A percentile compares a stretch with the other conserved stretches of the same genome.
Evolutionary conservation across 2,888 invertebrate genomes (phyloP).

Genomic region (Odontomyia ornata): DNA sequence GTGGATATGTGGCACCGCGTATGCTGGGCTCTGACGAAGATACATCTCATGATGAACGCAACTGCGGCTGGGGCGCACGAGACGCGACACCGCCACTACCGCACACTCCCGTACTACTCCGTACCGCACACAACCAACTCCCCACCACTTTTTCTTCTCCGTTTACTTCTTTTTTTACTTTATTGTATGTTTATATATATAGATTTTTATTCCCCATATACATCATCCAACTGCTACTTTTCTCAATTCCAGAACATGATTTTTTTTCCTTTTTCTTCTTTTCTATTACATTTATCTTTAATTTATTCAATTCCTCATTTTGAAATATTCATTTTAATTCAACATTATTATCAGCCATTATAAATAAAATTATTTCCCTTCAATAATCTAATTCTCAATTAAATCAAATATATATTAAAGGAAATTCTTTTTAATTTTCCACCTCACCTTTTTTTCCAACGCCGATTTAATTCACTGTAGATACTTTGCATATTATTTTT

Average conservation of each 20-base stretch:
- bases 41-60: background rate
- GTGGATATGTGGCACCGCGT: background rate
- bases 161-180: conserved; percentile 26
- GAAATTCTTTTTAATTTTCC: conserved; percentile 49
- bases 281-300: background rate
- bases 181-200: conserved; percentile 22
- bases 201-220: background rate
- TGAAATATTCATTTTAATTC: conserved; percentile 7
- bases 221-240: conserved; percentile 8
- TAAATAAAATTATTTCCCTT: background rate
- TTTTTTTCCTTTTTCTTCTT: background rate
- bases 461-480: conserved; percentile 41
- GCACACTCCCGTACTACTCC: conserved; percentile 28
- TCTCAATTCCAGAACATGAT: conserved; percentile 29
- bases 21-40: background rate
- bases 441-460: conserved; percentile 49
- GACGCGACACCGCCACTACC: conserved; percentile 16
- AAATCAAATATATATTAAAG: conserved; percentile 54
- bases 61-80: background rate
- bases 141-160: conserved; percentile 13
- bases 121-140: conserved; percentile 42
- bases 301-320: conserved; percentile 47
- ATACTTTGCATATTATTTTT: conserved; percentile 33
- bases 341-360: conserved; percentile 48
- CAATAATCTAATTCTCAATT: conserved; percentile 46